Conservation (phyloP, 1,140 invertebrate species). For the Neotoxoptera formosana region DNA sequence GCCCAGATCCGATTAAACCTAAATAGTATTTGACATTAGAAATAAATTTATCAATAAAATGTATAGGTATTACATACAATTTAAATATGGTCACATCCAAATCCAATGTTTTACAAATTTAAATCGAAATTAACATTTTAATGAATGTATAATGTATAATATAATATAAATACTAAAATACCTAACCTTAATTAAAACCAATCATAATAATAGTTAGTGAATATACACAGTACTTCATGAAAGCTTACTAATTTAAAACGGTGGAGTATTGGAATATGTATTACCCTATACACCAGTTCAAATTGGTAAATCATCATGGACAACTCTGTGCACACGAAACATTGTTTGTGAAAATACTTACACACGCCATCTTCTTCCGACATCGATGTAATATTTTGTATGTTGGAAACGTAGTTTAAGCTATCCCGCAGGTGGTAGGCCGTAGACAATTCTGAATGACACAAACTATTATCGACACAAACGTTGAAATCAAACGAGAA, state of each 20-base stretch:
- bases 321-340: background rate
- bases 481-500: background rate
- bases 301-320: constrained; percentile 10
- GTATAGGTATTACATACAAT: background rate
- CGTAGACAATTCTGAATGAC: background rate
- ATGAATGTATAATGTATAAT: background rate
- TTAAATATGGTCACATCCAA: background rate
- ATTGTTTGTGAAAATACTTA: constrained; percentile 9
- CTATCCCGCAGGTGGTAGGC: background rate
- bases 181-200: background rate
- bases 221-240: background rate
- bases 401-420: background rate
- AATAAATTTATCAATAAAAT: background rate
- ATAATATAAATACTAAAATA: background rate
- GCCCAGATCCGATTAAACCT: background rate
- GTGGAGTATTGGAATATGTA: constrained; percentile 13
- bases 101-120: background rate
- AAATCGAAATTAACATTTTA: too few species aligned
- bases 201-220: background rate
- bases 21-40: background rate
- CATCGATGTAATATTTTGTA: background rate
- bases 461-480: background rate
- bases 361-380: background rate
- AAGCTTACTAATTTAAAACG: background rate
- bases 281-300: constrained; percentile 23